Evolutionary conservation across 2,113 vertebrate species (phyloP).

Genomic region (Mesembrinibis cayennensis): DNA sequence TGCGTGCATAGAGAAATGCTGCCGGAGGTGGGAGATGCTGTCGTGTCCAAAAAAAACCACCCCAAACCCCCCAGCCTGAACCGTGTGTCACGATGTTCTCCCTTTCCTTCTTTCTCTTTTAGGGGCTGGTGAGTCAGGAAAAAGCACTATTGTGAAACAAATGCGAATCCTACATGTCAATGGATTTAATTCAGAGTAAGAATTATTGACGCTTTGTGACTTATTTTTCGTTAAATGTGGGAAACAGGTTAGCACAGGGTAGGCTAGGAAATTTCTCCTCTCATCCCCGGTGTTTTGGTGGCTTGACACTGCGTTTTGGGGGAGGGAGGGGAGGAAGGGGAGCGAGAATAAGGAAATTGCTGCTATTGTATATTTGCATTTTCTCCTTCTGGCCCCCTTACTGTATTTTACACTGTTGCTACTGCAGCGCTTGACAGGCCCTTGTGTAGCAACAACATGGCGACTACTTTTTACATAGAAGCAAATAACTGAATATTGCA

Average conservation of each 20-base stretch:
- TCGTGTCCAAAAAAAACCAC: neutral
- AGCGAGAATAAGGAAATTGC: conserved; percentile 40
- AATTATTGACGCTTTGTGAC: neutral
- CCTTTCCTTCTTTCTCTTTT: conserved; percentile 68
- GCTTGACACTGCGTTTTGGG: neutral
- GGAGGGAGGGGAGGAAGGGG: neutral
- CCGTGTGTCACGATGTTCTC: conserved; percentile 7
- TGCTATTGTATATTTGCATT: conserved; percentile 55
- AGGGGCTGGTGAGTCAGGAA: conserved; percentile 99
- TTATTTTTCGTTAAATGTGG: conserved; percentile 6
- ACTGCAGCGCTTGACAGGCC: conserved; percentile 87
- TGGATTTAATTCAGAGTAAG: conserved; percentile 99
- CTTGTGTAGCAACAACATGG: conserved; percentile 83
- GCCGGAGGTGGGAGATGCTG: conserved; percentile 42
- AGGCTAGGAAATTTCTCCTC: neutral
- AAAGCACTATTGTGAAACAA: conserved; percentile 99
- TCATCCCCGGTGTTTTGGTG: neutral
- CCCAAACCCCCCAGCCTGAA: neutral
- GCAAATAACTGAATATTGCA: conserved; percentile 73
- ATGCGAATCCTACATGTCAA: conserved; percentile 99
- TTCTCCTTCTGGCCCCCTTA: conserved; percentile 54
- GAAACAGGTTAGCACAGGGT: neutral
- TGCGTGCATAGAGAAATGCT: neutral
- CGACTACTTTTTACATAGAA: conserved; percentile 76
- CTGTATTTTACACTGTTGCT: conserved; percentile 76